phyloP scores from a whole-genome alignment of 2,113 vertebrate species.

The Willisornis vidua region DNA sequence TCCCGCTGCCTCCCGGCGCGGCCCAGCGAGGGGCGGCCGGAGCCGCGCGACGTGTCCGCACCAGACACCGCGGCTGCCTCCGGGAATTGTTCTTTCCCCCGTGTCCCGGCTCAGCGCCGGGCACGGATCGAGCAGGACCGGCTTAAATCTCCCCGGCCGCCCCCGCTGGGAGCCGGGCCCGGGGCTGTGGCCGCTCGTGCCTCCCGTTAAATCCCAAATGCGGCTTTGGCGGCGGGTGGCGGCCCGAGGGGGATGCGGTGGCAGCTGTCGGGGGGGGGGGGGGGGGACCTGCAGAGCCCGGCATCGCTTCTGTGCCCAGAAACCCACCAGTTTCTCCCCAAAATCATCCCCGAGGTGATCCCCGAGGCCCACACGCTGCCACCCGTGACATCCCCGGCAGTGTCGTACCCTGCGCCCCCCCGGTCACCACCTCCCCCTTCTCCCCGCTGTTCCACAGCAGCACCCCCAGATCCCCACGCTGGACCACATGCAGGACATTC shows the following conservation, averaged over 20 bases:
- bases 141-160: neutral
- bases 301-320: neutral
- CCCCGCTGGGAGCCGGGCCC: neutral
- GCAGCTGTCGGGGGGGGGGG: neutral
- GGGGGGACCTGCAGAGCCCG: neutral
- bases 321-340: neutral
- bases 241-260: neutral
- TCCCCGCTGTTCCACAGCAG: neutral
- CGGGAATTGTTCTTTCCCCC: conserved; percentile 7
- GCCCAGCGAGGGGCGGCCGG: neutral
- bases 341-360: neutral
- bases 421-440: fast-evolving
- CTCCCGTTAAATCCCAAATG: neutral
- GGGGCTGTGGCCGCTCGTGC: neutral
- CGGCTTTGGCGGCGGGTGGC: neutral
- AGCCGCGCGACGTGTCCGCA: neutral
- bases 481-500: too few species aligned
- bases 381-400: neutral
- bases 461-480: neutral
- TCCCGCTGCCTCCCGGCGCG: neutral
- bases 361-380: neutral
- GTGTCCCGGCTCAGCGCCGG: neutral
- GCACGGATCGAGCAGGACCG: neutral
- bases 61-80: neutral
- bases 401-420: neutral